Base-by-base conservation (phyloP, 2,797 vertebrate species). In the Pelochelys cantorii region DNA sequence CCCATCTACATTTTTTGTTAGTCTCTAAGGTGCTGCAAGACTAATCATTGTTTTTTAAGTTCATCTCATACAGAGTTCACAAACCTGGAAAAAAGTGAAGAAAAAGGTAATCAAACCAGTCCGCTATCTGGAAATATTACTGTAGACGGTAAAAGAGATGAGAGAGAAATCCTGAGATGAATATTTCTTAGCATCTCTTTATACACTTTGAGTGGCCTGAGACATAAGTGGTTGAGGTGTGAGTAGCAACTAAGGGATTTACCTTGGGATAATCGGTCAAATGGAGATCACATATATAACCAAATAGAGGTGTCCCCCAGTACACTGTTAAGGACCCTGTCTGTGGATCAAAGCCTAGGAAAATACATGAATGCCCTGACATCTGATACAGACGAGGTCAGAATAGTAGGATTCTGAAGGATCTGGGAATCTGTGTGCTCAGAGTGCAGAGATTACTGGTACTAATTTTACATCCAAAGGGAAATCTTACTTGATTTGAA, bases 81-180 rank as follows among this genome's bases (percentile, higher is more conserved):
- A 23, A 55, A 77, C 10, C 56, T 85, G 10, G 53, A 83, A 60
- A 86, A 17, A 6, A 83, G 0, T 27, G 79, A 2, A 79, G 18
- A 83, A 83, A 10, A 81, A 1, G 7, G 78, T 62, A 37, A 54
- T 23, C 59, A 86, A 25, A 56, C 23, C 79, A 88, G 23, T 20
- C n/a, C 18, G 8, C n/a, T 29, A 68, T 17, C 31, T 10, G 7
- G 62, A n/a, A 68, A 68, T 68, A 68, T 68, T 34, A n/a, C 31
- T 65, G 31, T 15, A 68, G 2, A 68, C n/a, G 31, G 62, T 17
- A 34, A 68, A 4, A 13, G n/a, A 68, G n/a, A 68, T n/a, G n/a
- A 68, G n/a, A 34, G 20, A 68, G n/a, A 3, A 34, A 68, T 68
- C 9, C 0, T 9, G 0, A 29, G 7, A 1, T 2, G n/a, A 15